Conservation (phyloP, 2,113 vertebrate genomes). For the Uria lomvia region DNA sequence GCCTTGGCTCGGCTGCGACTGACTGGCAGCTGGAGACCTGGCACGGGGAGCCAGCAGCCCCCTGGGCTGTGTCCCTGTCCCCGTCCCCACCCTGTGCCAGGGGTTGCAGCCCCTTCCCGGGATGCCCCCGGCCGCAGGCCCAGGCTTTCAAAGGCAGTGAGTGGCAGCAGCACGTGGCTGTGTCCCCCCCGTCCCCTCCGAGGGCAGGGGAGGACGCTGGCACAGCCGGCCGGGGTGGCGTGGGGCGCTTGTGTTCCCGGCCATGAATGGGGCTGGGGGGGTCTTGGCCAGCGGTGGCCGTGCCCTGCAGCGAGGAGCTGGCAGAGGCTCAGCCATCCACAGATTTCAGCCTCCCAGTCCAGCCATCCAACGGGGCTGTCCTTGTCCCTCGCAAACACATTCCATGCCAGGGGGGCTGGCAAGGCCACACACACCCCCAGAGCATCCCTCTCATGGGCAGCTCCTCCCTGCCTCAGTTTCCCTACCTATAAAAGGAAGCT, state of each 20-base stretch:
- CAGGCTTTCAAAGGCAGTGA: neutral
- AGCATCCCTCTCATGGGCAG: neutral
- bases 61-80: fast-evolving
- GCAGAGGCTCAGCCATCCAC: neutral
- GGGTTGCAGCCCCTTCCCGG: neutral
- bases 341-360: fast-evolving
- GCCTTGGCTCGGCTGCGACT: neutral
- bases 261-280: neutral
- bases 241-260: neutral
- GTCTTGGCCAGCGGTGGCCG: neutral
- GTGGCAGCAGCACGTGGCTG: neutral
- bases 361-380: neutral
- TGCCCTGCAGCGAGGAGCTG: neutral
- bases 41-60: neutral
- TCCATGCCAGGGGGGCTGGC: fast-evolving
- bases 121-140: neutral
- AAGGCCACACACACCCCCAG: neutral
- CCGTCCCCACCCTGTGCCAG: neutral
- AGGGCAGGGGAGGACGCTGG: neutral
- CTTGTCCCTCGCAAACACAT: fast-evolving
- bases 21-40: neutral
- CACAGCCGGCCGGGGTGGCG: neutral
- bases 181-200: neutral
- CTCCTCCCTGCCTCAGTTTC: neutral
- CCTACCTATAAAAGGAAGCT: neutral